Conservation (phyloP, 1,140 invertebrate species). For the Cydia strobilella region DNA sequence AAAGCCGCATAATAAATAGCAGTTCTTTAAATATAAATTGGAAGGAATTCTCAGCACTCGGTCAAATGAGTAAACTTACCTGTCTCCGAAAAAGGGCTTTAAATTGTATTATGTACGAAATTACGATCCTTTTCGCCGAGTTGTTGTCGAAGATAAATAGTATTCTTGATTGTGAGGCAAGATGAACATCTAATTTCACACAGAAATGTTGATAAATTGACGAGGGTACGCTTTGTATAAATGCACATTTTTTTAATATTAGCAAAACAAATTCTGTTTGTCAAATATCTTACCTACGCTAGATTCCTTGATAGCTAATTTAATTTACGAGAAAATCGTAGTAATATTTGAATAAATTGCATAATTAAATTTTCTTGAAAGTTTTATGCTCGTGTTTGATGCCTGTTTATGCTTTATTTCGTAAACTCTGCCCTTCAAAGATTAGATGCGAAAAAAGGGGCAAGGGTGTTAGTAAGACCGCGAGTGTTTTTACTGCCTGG, state of each 20-base stretch:
- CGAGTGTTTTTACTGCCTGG: slow-evolving; percentile 27
- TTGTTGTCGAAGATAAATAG: slow-evolving; percentile 30
- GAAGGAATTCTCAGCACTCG: slow-evolving; percentile 32
- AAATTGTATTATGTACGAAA: slow-evolving; percentile 40
- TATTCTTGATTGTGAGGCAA: slow-evolving; percentile 15
- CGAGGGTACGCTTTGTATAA: slow-evolving; percentile 23
- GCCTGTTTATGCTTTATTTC: slow-evolving; percentile 29
- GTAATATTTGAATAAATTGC: slow-evolving; percentile 27
- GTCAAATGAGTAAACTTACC: slow-evolving; percentile 37
- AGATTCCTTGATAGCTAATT: slow-evolving; percentile 9
- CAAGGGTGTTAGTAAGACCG: slow-evolving; percentile 30
- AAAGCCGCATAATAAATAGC: slow-evolving; percentile 32
- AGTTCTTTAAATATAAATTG: slow-evolving; percentile 38
- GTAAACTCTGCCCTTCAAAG: slow-evolving; percentile 25
- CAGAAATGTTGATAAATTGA: slow-evolving; percentile 22
- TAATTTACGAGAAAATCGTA: slow-evolving; percentile 18
- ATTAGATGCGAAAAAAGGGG: slow-evolving; percentile 32
- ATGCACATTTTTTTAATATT: slow-evolving; percentile 27
- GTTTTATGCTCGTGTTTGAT: slow-evolving; percentile 17
- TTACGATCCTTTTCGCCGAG: slow-evolving; percentile 32
- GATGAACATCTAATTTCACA: slow-evolving; percentile 30
- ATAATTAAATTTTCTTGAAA: slow-evolving; percentile 33
- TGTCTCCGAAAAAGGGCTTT: slow-evolving; percentile 33
- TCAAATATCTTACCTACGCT: slow-evolving; percentile 10
- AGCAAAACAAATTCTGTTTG: slow-evolving; percentile 30